These are phyloP conservation scores for Hydraecia micacea DNA, from an alignment of 2,888 invertebrate species.

Conservation along the genomic window DNA sequence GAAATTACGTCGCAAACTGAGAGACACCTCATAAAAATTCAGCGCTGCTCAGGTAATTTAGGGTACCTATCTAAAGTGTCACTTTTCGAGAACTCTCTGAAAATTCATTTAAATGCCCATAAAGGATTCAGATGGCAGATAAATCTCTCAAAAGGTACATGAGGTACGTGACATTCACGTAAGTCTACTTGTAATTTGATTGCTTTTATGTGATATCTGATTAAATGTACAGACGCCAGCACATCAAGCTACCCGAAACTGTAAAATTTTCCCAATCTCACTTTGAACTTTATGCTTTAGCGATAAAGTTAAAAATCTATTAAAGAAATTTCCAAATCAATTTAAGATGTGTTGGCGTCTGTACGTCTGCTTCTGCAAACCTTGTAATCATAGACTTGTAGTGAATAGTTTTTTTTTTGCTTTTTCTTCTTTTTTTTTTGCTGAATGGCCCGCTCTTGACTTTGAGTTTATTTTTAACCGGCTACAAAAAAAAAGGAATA, in stretches of 20 bases:
- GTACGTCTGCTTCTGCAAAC: neutral
- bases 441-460: too few relatives aligned
- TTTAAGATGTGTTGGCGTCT: too few relatives aligned
- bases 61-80: conserved; percentile 21
- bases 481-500: neutral
- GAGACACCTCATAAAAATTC: conserved; percentile 23
- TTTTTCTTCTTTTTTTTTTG: too few relatives aligned
- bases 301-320: too few relatives aligned
- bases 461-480: neutral
- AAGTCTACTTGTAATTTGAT: conserved; percentile 17
- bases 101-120: conserved; percentile 44
- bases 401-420: too few relatives aligned
- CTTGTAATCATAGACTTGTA: too few relatives aligned
- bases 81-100: conserved; percentile 16
- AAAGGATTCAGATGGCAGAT: conserved; percentile 25
- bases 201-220: neutral
- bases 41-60: neutral
- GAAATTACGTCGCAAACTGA: neutral
- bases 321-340: too few relatives aligned
- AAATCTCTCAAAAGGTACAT: conserved; percentile 26
- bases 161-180: conserved; percentile 15
- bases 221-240: too few relatives aligned
- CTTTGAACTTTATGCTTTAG: too few relatives aligned
- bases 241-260: too few relatives aligned
- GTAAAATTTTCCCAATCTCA: too few relatives aligned